Conservation (phyloP, 2,113 vertebrate genomes). For the Heptranchias perlo region DNA sequence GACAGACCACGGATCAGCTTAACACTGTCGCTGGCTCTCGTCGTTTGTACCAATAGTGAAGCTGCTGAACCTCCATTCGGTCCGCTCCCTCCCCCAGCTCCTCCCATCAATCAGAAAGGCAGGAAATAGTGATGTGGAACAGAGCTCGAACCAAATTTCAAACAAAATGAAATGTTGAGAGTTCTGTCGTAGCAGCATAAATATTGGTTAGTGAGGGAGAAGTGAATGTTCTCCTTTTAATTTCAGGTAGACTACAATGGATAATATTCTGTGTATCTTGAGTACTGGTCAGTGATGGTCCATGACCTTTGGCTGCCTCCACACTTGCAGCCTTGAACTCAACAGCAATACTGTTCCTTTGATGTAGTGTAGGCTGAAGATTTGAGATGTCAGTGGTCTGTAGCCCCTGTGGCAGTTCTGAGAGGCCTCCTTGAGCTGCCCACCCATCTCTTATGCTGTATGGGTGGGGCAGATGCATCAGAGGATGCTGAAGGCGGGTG, state of each 20-base stretch:
- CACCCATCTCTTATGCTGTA: not conserved
- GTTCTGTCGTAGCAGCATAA: not conserved
- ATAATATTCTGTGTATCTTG: not conserved
- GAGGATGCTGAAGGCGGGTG: not conserved
- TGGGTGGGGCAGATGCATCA: not conserved
- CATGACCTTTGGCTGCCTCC: not conserved
- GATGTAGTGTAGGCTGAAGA: not conserved
- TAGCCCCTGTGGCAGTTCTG: not conserved
- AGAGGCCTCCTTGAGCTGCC: not conserved
- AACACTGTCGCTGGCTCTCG: not conserved
- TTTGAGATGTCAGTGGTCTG: not conserved
- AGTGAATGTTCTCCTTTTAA: not conserved
- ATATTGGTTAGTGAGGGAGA: not conserved
- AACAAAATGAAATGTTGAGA: not conserved
- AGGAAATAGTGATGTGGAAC: not conserved
- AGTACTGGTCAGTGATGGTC: not conserved
- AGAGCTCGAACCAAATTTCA: not conserved
- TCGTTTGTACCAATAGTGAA: not conserved
- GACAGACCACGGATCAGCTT: not conserved
- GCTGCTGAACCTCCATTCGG: not conserved
- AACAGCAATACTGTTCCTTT: not conserved
- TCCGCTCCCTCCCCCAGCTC: not conserved
- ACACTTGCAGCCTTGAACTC: not conserved
- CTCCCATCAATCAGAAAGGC: not conserved
- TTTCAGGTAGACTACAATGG: not conserved